Evolutionary conservation across 2,113 vertebrate species (phyloP), one percentile per base, ranked within the genome.

Genomic region (Octodon degus): DNA sequence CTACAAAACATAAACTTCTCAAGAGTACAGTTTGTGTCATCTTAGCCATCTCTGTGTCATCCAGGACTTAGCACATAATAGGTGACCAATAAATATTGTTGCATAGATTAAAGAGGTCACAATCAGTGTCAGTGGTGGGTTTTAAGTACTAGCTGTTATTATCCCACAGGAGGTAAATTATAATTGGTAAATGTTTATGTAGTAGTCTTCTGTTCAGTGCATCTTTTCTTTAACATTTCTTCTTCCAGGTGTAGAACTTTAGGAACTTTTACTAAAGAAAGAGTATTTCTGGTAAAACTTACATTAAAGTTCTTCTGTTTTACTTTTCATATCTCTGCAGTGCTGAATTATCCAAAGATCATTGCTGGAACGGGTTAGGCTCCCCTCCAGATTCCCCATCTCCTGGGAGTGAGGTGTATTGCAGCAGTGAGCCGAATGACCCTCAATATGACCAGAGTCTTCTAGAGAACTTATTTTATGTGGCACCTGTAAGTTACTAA

Each of bases 401-500:
- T 72, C 98, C 98, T 0, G 97, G 98, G 82, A 99, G 99, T 94
- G 99, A 99, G 76, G 82, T 98, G 27, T 98, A 98, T 65, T 99
- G 98, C 89, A 99, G 99, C 50, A 99, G 99, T 93, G 99, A 99
- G 0, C 98, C 99, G 2, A 99, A 98, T 30, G 99, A 99, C 96
- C 99, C 99, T 43, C 99, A 98, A 0, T 99, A 99, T 16, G 99
- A 99, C 97, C 98, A 99, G 98, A 99, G 99, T 96, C 99, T 99
- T 53, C 98, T 99, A 85, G 99, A 99, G 98, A 99, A 98, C 92
- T 98, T 99, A 60, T 99, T 99, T 96, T 99, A 99, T 96, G 95
- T 97, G 0, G n/a, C 96, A 91, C 98, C 98, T 91, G 99, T 99
- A 98, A 99, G 99, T 98, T 43, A 79, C 32, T 93, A 87, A 92